Conservation (phyloP, 2,113 vertebrate species). For the Isurus oxyrinchus region DNA sequence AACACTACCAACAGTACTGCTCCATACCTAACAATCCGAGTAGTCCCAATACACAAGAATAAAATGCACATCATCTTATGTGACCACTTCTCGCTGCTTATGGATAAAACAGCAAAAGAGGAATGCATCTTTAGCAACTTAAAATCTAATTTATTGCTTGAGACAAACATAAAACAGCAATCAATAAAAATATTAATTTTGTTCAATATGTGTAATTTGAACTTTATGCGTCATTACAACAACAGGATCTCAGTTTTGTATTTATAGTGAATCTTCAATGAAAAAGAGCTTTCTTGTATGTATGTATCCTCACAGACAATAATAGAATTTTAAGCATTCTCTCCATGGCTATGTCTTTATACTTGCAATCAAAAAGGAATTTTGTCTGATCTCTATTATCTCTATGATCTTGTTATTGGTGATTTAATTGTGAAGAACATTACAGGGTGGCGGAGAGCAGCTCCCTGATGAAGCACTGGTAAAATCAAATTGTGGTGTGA, state of each 20-base stretch:
- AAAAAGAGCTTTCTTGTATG: not conserved
- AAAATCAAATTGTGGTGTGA: not conserved
- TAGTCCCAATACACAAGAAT: too few species aligned
- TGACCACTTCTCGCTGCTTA: not conserved
- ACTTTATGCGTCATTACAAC: not conserved
- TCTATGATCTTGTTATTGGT: not conserved
- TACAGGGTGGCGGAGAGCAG: not conserved
- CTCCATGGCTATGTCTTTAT: not conserved
- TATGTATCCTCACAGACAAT: not conserved
- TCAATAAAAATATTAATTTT: not conserved
- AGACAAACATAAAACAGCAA: not conserved
- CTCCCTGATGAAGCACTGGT: not conserved
- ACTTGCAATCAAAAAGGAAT: not conserved
- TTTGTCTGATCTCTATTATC: not conserved
- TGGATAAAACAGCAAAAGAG: conserved; percentile 7
- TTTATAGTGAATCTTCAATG: not conserved
- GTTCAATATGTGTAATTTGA: not conserved
- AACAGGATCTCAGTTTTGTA: not conserved
- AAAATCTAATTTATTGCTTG: not conserved
- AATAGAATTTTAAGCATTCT: not conserved
- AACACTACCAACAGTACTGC: not conserved
- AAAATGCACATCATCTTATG: not conserved
- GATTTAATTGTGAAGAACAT: not conserved
- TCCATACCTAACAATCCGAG: not conserved
- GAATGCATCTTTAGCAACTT: not conserved